Percentiles rank a stretch among this genome's conserved stretches.
phyloP scores from a whole-genome alignment of 2,113 vertebrate species.

The Andinoacara biseriatus region DNA sequence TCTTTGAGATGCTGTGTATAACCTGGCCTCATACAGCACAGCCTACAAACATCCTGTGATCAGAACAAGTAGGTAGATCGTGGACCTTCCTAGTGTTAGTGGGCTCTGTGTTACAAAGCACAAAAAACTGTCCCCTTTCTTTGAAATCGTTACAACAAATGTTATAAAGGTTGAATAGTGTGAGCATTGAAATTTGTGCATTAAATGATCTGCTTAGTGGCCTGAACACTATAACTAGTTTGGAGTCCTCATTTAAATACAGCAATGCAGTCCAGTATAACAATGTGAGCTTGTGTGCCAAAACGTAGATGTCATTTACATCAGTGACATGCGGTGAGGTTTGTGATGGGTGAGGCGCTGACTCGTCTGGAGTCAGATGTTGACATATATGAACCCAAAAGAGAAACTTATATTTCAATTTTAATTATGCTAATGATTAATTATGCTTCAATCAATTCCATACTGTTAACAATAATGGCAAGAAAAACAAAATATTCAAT shows the following conservation, averaged over 20 bases:
- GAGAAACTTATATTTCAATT: too few relatives aligned
- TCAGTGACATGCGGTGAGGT: too few relatives aligned
- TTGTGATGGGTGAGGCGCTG: too few relatives aligned
- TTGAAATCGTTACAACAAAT: background rate
- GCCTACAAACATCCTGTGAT: background rate
- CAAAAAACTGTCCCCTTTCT: background rate
- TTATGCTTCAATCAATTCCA: too few relatives aligned
- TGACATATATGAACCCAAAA: too few relatives aligned
- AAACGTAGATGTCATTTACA: background rate
- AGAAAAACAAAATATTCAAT: too few relatives aligned
- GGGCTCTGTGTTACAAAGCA: background rate
- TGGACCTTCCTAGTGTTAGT: background rate
- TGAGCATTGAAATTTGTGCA: background rate
- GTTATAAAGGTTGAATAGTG: background rate
- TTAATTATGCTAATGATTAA: too few relatives aligned
- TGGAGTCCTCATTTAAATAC: background rate
- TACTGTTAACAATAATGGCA: too few relatives aligned
- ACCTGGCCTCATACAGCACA: background rate
- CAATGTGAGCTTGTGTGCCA: background rate
- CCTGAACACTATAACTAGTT: too few relatives aligned
- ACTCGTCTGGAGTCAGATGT: too few relatives aligned
- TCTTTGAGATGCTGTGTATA: too few relatives aligned
- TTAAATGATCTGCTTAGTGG: background rate
- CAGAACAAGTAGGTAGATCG: background rate
- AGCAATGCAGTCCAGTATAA: background rate